Percentiles rank a stretch among this genome's conserved stretches.
Evolutionary conservation across 2,113 vertebrate species (phyloP).

Genomic region (Dipodomys ordii): DNA sequence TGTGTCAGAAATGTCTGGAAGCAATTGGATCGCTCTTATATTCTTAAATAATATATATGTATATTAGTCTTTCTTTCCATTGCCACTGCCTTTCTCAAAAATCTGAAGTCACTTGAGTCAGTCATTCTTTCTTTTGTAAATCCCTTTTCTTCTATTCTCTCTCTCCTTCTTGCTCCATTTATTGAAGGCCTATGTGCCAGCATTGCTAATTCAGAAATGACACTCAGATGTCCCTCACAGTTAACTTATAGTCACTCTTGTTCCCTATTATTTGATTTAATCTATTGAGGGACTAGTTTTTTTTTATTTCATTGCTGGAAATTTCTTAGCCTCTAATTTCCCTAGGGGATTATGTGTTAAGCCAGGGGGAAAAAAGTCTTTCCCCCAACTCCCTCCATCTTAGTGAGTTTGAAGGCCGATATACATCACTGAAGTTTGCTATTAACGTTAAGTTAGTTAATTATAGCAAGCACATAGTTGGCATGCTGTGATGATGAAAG

Average conservation of each 20-base stretch:
- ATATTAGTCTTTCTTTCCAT: background rate
- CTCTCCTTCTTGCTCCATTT: background rate
- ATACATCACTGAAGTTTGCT: slow-evolving; percentile 76
- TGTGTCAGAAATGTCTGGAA: slow-evolving; percentile 16
- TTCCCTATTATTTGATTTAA: slow-evolving; percentile 68
- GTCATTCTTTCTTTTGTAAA: background rate
- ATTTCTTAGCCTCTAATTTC: slow-evolving; percentile 76
- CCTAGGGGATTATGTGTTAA: slow-evolving; percentile 58
- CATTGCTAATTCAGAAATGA: slow-evolving; percentile 22
- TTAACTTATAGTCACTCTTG: slow-evolving; percentile 53
- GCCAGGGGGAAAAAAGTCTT: slow-evolving; percentile 57
- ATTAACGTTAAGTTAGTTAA: slow-evolving; percentile 78
- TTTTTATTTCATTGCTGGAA: slow-evolving; percentile 68
- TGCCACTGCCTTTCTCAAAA: slow-evolving; percentile 11
- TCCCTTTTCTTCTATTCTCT: background rate
- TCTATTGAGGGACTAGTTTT: slow-evolving; percentile 62
- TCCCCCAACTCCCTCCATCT: slow-evolving; percentile 32
- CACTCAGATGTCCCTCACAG: slow-evolving; percentile 54
- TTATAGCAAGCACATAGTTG: slow-evolving; percentile 67
- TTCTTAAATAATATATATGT: background rate
- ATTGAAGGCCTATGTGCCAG: slow-evolving; percentile 8
- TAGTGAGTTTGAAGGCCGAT: slow-evolving; percentile 67
- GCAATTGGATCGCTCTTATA: background rate
- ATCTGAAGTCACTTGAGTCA: background rate
- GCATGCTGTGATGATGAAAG: slow-evolving; percentile 74